Conservation (phyloP, 2,113 vertebrate genomes). For the Desmodus rotundus region DNA sequence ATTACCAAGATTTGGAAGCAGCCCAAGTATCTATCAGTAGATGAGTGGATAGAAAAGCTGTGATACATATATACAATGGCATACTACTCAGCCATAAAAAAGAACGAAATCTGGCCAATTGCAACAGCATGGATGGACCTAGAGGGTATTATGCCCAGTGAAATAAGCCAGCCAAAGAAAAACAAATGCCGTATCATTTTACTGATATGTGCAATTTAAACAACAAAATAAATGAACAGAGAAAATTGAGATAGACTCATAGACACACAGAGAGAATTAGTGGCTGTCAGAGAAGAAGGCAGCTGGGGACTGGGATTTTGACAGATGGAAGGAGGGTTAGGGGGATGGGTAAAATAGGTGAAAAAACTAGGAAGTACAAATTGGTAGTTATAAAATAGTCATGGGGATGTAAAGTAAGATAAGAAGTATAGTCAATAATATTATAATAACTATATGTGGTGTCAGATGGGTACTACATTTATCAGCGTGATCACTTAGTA, state of each 20-base stretch:
- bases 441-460: neutral
- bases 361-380: neutral
- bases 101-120: neutral
- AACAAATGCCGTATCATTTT: neutral
- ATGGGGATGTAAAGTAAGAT: neutral
- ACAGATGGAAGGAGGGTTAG: neutral
- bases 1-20: neutral
- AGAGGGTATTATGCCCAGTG: neutral
- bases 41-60: neutral
- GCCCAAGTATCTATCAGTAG: neutral
- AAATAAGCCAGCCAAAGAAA: neutral
- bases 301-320: neutral
- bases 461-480: neutral
- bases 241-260: neutral
- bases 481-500: neutral
- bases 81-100: neutral
- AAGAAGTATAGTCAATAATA: neutral
- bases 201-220: neutral
- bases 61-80: neutral
- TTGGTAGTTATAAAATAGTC: neutral
- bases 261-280: neutral
- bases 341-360: neutral
- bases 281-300: neutral
- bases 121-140: neutral
- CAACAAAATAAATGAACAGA: neutral